Percentiles rank a stretch among this genome's conserved stretches.
These are phyloP conservation scores for Xenentodon cancila DNA, from an alignment of 2,797 vertebrate genomes.

Conservation along the genomic window DNA sequence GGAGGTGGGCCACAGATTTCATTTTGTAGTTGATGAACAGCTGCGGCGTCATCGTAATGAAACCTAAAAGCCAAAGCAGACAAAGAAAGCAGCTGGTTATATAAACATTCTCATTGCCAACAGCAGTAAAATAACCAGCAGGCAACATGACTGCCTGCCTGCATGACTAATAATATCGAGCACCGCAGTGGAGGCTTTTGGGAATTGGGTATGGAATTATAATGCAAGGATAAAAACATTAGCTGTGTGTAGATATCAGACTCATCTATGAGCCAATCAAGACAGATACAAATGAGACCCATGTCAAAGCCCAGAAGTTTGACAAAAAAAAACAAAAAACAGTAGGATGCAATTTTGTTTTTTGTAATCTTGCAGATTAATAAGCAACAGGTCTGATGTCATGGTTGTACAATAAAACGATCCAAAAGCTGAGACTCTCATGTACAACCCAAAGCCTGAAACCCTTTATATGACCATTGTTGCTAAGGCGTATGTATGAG, in stretches of 20 bases:
- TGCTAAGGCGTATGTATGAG: too few relatives aligned
- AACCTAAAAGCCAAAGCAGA: slow-evolving; percentile 77
- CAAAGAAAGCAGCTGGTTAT: slow-evolving; percentile 6
- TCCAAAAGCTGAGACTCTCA: too few relatives aligned
- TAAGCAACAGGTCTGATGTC: too few relatives aligned
- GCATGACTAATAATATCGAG: slow-evolving; percentile 39
- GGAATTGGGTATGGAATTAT: slow-evolving; percentile 53
- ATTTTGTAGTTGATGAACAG: slow-evolving; percentile 99
- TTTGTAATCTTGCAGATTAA: too few relatives aligned
- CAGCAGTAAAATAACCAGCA: slow-evolving; percentile 9
- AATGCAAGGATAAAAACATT: slow-evolving; percentile 56
- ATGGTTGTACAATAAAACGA: too few relatives aligned
- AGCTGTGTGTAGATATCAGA: not conserved
- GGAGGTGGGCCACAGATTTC: slow-evolving; percentile 97
- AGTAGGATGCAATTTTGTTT: too few relatives aligned
- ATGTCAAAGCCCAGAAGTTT: not conserved
- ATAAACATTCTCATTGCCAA: slow-evolving; percentile 16
- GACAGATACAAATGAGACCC: slow-evolving; percentile 9
- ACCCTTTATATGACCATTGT: too few relatives aligned
- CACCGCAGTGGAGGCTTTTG: slow-evolving; percentile 26
- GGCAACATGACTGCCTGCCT: not conserved
- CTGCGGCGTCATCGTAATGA: slow-evolving; percentile 98
- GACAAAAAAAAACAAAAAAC: too few relatives aligned
- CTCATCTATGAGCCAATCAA: slow-evolving; percentile 2
- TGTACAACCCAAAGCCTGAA: too few relatives aligned